Conservation (phyloP, 2,113 vertebrate genomes). For the Megaleporinus macrocephalus region DNA sequence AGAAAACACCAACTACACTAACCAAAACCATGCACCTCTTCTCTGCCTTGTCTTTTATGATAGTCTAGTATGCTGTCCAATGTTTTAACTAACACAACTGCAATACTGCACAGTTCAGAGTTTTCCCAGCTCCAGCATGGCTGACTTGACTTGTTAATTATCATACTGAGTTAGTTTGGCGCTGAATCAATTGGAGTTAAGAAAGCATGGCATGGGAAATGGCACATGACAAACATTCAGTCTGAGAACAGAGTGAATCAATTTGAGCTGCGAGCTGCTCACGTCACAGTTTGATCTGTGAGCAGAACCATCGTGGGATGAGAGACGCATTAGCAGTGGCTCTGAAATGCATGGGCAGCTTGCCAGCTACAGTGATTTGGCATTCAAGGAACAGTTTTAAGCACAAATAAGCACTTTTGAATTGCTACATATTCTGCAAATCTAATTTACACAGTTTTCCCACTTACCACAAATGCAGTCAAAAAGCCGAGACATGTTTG, state of each 20-base stretch:
- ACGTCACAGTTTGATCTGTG: conserved; percentile 4
- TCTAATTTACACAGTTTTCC: not conserved
- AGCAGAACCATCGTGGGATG: not conserved
- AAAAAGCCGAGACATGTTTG: not conserved
- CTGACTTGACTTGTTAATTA: not conserved
- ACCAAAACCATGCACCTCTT: too few species aligned
- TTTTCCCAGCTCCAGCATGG: not conserved
- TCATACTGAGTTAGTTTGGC: conserved; percentile 1
- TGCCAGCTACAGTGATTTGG: not conserved
- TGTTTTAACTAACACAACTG: not conserved
- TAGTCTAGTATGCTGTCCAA: too few species aligned
- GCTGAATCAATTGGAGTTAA: not conserved
- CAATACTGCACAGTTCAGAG: not conserved
- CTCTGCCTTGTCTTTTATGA: too few species aligned
- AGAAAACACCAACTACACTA: too few species aligned
- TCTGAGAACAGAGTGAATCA: not conserved
- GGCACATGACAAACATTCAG: conserved; percentile 1
- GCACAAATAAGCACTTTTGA: not conserved
- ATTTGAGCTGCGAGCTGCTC: not conserved
- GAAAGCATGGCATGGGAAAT: not conserved
- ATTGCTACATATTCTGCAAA: not conserved
- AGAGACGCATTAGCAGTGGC: not conserved
- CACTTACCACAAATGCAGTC: not conserved
- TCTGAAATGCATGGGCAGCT: conserved; percentile 8
- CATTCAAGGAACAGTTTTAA: not conserved